A percentile compares a stretch with the other conserved stretches of the same genome.
Conservation (phyloP, 1,140 invertebrate species). For the Tribolium castaneum region DNA sequence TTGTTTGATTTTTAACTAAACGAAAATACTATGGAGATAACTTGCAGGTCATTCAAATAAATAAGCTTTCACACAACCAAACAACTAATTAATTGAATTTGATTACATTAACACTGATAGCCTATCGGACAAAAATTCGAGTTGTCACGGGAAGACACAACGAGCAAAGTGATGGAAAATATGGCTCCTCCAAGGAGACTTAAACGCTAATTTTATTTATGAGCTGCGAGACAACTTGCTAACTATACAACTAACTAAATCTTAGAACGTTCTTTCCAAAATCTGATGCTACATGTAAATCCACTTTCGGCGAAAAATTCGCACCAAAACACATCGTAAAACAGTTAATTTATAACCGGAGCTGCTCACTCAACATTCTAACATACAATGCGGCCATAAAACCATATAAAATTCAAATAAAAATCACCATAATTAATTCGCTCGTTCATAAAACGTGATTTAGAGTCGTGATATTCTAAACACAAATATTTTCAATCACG, state of each 20-base stretch:
- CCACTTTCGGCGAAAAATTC: no score
- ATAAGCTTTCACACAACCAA: slow-evolving; percentile 35
- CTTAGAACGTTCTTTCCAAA: background rate
- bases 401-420: background rate
- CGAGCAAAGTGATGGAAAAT: background rate
- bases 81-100: slow-evolving; percentile 36
- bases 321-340: background rate
- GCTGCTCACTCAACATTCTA: background rate
- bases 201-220: slow-evolving; percentile 14
- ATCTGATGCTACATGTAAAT: no score
- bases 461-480: background rate
- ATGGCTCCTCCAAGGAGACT: background rate
- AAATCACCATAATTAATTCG: background rate
- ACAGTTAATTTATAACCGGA: background rate
- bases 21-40: slow-evolving; percentile 13
- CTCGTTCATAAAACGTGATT: background rate
- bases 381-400: background rate
- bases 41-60: slow-evolving; percentile 30
- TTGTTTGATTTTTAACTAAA: slow-evolving; percentile 33
- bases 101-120: slow-evolving; percentile 33
- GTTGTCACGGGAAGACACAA: background rate
- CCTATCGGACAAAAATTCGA: background rate
- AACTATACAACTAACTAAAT: background rate
- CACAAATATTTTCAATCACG: background rate
- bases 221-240: slow-evolving; percentile 10